Base-by-base conservation (phyloP, 2,888 invertebrate genomes). In the Antheraea assamensis region DNA sequence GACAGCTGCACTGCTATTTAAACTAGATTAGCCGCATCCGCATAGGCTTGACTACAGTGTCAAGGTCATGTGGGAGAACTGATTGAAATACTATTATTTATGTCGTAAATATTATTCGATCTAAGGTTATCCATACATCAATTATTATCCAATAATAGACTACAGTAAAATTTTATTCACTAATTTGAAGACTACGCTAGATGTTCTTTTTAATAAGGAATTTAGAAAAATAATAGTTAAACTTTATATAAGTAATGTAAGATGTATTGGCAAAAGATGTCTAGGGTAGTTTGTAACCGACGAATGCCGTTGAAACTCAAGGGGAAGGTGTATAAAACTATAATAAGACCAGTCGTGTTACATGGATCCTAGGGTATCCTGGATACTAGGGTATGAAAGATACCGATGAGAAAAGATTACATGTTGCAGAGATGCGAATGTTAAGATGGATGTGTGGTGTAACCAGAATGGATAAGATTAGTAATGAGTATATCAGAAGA, bases 1-100 rank as follows among this genome's bases (percentile, higher is more conserved):
- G 89, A 85, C 90, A 90, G 87, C 86, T 91, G 89, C 88, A 90
- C 76, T 77, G 77, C 85, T 83, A 87, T 88, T 88, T 88, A 79
- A 81, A 77, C 80, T 79, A 88, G 89, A 92, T 91, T 91, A 89
- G 83, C 86, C 84, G 84, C 92, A 91, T 93, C 92, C 92, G 92
- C 86, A 84, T 77, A 80, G 81, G 80, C 78, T 75, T 70, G 77
- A 77, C 76, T 87, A 86, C 92, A 92, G 91, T 92, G 92, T 91
- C 92, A 88, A 89, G 93, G 92, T 78, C 88, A 80, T 70, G 73
- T 58, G 58, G 47, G n/a, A 42, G 55, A 42, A n/a, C 42, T 35
- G 24, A 73, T 73, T 58, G 21, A 70, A 21, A 73, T 70, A 35
- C 31, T 15, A 68, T 35, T 35, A n/a, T 68, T 35, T 68, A 35